These are phyloP conservation scores for Papilio polytes DNA, from an alignment of 1,140 invertebrate genomes.

Conservation along the genomic window DNA sequence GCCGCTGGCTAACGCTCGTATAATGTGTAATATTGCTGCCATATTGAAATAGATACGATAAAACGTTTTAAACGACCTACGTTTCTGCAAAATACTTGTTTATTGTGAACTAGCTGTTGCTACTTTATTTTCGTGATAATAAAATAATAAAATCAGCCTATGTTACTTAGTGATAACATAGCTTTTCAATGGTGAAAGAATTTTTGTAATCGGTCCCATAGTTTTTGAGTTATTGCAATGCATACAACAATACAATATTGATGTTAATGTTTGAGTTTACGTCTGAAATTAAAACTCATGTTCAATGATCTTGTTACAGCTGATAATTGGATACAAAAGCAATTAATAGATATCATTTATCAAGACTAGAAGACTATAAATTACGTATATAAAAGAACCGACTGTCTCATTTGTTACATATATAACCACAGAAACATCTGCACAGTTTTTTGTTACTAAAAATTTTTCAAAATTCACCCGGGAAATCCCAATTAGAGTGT, in stretches of 20 bases:
- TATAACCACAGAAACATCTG: too few species aligned
- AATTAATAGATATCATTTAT: neutral
- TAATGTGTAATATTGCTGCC: conserved; percentile 36
- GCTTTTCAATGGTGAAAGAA: too few species aligned
- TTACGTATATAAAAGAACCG: neutral
- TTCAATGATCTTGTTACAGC: neutral
- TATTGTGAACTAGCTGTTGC: neutral
- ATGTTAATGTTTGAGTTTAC: neutral
- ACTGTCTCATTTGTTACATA: too few species aligned
- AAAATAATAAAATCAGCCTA: too few species aligned
- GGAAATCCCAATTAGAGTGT: too few species aligned
- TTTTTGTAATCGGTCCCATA: too few species aligned
- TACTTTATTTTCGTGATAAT: too few species aligned
- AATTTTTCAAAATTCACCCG: too few species aligned
- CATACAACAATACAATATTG: neutral
- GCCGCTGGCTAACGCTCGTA: conserved; percentile 37
- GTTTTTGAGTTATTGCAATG: too few species aligned
- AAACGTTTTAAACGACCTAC: conserved; percentile 29
- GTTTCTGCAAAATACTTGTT: conserved; percentile 2
- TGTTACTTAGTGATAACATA: too few species aligned
- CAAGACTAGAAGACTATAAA: neutral
- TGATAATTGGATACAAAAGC: neutral
- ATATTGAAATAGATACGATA: conserved; percentile 38
- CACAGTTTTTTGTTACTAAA: too few species aligned
- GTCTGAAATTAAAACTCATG: neutral